Percentiles rank a stretch among this genome's conserved stretches.
These are phyloP conservation scores for Acanthosepion pharaonis DNA, from an alignment of 2,888 invertebrate species.

Conservation along the genomic window DNA sequence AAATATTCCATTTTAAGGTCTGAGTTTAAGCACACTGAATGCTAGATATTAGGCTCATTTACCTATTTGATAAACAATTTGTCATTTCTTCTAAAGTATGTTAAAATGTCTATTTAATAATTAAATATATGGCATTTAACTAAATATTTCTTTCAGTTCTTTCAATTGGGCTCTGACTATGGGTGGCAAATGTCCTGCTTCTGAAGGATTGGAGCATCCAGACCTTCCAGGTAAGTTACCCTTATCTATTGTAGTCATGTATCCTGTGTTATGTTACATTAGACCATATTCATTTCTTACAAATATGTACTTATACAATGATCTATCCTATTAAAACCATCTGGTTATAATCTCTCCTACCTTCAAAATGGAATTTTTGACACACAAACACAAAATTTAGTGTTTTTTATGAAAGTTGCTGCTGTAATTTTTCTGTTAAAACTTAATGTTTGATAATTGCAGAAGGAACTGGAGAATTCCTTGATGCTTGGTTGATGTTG, in stretches of 20 bases:
- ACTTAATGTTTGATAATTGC: constrained; percentile 45
- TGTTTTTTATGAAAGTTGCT: too few species aligned
- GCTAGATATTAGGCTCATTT: too few species aligned
- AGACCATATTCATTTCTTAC: background rate
- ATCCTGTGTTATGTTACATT: background rate
- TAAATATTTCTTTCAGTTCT: constrained; percentile 76
- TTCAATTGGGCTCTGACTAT: constrained; percentile 79
- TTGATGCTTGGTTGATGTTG: constrained; percentile 87
- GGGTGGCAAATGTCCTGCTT: constrained; percentile 76
- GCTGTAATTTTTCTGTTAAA: too few species aligned
- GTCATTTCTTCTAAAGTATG: too few species aligned
- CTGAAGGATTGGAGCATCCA: constrained; percentile 79
- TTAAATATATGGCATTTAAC: background rate
- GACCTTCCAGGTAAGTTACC: constrained; percentile 78
- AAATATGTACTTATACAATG: background rate
- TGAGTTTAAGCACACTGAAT: too few species aligned
- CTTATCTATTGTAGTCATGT: background rate
- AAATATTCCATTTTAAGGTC: too few species aligned
- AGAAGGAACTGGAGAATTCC: constrained; percentile 85
- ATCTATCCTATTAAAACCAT: too few species aligned
- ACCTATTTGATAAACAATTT: too few species aligned
- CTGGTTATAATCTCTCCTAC: too few species aligned
- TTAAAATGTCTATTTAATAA: too few species aligned
- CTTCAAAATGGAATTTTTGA: too few species aligned
- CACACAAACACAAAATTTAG: too few species aligned